phyloP scores from a whole-genome alignment of 2,797 vertebrate genomes.

The Bovichtus diacanthus region DNA sequence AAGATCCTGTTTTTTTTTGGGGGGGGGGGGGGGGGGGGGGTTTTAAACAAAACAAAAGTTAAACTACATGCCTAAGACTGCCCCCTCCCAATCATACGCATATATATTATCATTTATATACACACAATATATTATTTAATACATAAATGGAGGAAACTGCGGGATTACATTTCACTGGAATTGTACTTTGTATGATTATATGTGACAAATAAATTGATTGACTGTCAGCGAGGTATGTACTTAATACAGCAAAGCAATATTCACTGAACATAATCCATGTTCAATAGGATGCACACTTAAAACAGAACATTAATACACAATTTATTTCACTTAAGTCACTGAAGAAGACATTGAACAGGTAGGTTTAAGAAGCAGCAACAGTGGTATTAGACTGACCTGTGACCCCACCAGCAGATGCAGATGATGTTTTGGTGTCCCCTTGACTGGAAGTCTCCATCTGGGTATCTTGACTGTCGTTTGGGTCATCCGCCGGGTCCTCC shows the following conservation, averaged over 20 bases:
- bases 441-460: conserved; percentile 83
- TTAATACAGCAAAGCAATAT: not conserved
- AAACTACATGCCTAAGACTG: too few relatives aligned
- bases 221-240: not conserved
- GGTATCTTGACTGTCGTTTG: conserved; percentile 78
- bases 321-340: not conserved
- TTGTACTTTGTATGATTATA: too few relatives aligned
- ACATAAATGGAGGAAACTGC: too few relatives aligned
- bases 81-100: too few relatives aligned
- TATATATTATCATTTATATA: too few relatives aligned
- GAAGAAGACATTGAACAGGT: not conserved
- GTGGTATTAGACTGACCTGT: conserved; percentile 48
- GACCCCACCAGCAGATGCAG: conserved; percentile 29
- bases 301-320: not conserved
- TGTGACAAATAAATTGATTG: too few relatives aligned
- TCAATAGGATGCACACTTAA: not conserved
- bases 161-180: too few relatives aligned
- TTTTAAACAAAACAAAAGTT: not conserved
- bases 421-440: conserved; percentile 71
- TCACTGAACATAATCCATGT: not conserved
- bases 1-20: too few relatives aligned
- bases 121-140: too few relatives aligned
- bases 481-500: conserved; percentile 89
- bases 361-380: not conserved
- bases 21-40: too few relatives aligned